Evolutionary conservation across 2,113 vertebrate species (phyloP), one percentile per base, ranked within the genome.

Genomic region (Nipponia nippon): DNA sequence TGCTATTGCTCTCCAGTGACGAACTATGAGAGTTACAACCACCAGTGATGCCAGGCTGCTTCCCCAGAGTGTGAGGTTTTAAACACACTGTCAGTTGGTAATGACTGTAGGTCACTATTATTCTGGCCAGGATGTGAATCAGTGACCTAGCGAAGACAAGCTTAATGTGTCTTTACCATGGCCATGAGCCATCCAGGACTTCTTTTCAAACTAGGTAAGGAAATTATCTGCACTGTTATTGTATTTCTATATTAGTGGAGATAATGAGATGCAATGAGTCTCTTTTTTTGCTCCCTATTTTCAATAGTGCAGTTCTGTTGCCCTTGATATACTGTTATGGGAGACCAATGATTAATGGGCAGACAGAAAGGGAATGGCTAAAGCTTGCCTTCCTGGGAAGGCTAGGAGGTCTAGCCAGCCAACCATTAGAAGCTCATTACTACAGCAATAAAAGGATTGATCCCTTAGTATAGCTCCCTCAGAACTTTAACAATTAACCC

Each of bases 341-440:
- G 56, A 93, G 36, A 81, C 44, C 22, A 87, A 7, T 92, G 87
- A 97, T 97, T 96, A 97, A 95, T 66, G 86, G 53, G 36, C 93
- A 87, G 56, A 79, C 77, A 53, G 81, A 87, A 90, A 88, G 59
- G 47, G n/a, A 58, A 88, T 79, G 62, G 75, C 65, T 96, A 83
- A 88, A 93, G 34, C 36, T 62, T 89, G 46, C 71, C 69, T 95
- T 36, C 38, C 36, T 94, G 65, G 32, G 67, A 92, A 96, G 82
- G 59, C 87, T 66, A 87, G 83, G 70, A 95, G 88, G 73, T 83
- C 49, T 73, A 96, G 58, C 86, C 88, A 95, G 61, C 66, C 90
- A 97, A 75, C 93, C 95, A 94, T 97, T 96, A 98, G 95, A 97
- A 98, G 92, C 94, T 97, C 96, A 97, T 98, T 98, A 98, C 79